Evolutionary conservation across 2,888 invertebrate genomes (phyloP).

Genomic region (Disparrhopalites patrizii): DNA sequence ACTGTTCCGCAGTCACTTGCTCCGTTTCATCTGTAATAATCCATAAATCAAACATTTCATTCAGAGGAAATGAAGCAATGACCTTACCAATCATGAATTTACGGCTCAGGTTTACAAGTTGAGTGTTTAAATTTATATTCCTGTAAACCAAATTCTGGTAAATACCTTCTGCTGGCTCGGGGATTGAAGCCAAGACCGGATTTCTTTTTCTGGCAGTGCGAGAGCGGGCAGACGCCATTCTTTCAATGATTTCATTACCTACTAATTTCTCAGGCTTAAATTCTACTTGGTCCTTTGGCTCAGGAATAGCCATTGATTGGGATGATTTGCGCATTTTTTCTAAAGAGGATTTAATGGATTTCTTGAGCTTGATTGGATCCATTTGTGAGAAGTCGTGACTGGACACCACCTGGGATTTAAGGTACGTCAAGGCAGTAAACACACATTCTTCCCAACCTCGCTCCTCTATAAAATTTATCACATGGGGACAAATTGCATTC

Average conservation of each 20-base stretch:
- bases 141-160: background rate
- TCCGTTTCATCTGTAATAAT: conserved; percentile 1
- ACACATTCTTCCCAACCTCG: conserved; percentile 49
- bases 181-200: conserved; percentile 42
- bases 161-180: conserved; percentile 42
- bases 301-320: conserved; percentile 16
- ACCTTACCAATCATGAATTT: background rate
- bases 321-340: conserved; percentile 42
- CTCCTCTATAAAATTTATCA: conserved; percentile 52
- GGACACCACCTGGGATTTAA: conserved; percentile 42
- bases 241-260: conserved; percentile 46
- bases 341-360: conserved; percentile 40
- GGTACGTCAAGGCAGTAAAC: conserved; percentile 40
- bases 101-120: background rate
- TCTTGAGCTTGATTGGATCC: conserved; percentile 42
- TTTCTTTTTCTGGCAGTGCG: conserved; percentile 35
- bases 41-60: background rate
- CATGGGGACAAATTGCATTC: conserved; percentile 52
- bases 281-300: conserved; percentile 7
- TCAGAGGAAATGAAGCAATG: background rate
- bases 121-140: background rate
- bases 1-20: background rate
- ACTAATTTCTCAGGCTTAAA: conserved; percentile 36
- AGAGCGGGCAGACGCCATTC: conserved; percentile 46
- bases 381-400: conserved; percentile 35